Conservation (phyloP, 2,888 invertebrate genomes). For the Xylocampa areola region DNA sequence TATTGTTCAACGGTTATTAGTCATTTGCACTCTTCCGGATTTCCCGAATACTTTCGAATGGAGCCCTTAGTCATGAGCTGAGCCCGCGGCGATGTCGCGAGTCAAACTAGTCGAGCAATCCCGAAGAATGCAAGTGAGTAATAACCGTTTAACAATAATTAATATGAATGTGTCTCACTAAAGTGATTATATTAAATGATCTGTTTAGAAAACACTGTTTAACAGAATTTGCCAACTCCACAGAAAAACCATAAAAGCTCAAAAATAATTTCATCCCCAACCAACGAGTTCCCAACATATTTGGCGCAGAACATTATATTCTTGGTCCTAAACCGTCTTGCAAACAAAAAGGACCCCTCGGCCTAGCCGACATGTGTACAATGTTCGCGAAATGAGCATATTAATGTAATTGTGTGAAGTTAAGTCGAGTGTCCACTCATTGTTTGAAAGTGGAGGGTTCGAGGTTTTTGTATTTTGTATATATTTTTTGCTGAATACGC, state of each 20-base stretch:
- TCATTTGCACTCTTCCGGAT: no score
- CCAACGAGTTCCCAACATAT: constrained; percentile 23
- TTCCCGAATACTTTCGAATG: no score
- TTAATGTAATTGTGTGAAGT: constrained; percentile 43
- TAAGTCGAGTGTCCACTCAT: constrained; percentile 23
- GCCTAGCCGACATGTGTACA: constrained; percentile 11
- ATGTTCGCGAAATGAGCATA: constrained; percentile 33
- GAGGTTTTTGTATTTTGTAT: constrained; percentile 12
- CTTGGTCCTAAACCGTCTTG: constrained; percentile 40
- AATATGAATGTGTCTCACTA: no score
- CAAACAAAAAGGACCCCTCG: constrained; percentile 21
- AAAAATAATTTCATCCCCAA: constrained; percentile 10
- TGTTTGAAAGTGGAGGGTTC: constrained; percentile 29
- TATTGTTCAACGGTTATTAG: no score
- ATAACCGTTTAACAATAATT: no score
- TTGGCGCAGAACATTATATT: constrained; percentile 36
- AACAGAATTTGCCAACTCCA: neutral
- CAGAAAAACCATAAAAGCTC: neutral
- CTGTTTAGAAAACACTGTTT: no score
- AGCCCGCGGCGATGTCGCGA: no score
- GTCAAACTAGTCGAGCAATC: no score
- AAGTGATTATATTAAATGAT: no score
- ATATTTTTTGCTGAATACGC: constrained; percentile 19
- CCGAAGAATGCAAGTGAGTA: no score
- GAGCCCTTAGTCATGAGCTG: no score